Base-by-base conservation (phyloP, 2,888 invertebrate species). In the Trachelus iudaicus region DNA sequence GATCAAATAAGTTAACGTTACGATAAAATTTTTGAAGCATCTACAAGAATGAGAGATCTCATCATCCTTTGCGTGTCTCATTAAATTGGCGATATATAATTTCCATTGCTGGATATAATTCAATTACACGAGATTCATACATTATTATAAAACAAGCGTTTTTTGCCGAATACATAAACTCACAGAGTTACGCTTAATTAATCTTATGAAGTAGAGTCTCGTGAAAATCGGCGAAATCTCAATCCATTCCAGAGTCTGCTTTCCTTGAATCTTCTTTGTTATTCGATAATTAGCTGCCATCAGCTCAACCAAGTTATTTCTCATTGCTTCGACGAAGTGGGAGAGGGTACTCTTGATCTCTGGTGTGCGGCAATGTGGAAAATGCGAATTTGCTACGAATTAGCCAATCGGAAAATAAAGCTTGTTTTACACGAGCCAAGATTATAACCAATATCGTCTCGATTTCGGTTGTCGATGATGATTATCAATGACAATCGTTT, bases 351-450 rank as follows among this genome's bases (percentile, higher is more conserved):
- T 56, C 23, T 40, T 33, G 76, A 73, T 75, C 76, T 80, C 77
- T 77, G 75, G 75, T 69, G 77, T 78, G 77, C 79, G 79, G 71
- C 83, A 84, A 85, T 71, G 81, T 79, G 81, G 82, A 83, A 85
- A 84, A 86, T 80, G 79, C 77, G 81, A 80, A 85, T 81, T 83
- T 78, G 78, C 76, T 77, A 77, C 79, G 83, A 84, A 84, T 85
- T 85, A 83, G 81, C 84, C 81, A 85, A 86, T 86, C 79, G 83
- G 78, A 83, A 86, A 85, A 84, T 85, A 85, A 37, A 37, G 13
- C 37, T 13, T 13, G 37, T 37, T 37, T 37, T 37, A 13, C 37
- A 37, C 37, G 37, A 37, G 13, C 4, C 37, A 37, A 37, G 13
- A 37, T 15, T 37, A 37, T 37, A 37, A 37, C 37, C 37, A 15